These are phyloP conservation scores for Benitochromis conjunctus DNA, from an alignment of 2,113 vertebrate species.

Conservation along the genomic window DNA sequence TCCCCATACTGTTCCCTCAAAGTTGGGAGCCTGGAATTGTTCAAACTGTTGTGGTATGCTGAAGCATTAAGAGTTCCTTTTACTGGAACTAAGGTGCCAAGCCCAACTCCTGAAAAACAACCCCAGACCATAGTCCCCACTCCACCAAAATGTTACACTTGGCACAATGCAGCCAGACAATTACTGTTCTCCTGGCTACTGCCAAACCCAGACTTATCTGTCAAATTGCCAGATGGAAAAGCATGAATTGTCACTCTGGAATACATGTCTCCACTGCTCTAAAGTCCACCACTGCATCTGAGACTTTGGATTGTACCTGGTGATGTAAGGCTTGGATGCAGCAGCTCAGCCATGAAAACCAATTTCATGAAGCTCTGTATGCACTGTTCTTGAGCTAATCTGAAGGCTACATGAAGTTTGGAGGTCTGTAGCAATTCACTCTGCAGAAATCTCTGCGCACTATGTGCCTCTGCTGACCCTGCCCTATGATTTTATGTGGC, in stretches of 20 bases:
- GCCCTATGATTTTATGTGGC: not conserved
- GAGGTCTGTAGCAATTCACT: not conserved
- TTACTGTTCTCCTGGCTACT: no score
- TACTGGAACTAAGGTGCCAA: not conserved
- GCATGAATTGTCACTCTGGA: not conserved
- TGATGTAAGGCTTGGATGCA: not conserved
- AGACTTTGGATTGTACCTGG: not conserved
- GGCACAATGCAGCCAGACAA: no score
- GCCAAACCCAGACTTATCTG: not conserved
- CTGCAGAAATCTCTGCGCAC: not conserved
- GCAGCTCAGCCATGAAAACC: not conserved
- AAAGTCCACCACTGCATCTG: not conserved
- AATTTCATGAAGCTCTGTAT: not conserved
- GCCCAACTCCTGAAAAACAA: no score
- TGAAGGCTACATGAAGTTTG: not conserved
- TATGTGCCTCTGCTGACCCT: not conserved
- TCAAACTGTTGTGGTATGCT: not conserved
- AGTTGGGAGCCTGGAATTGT: not conserved
- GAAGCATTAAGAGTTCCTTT: not conserved
- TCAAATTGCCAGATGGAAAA: not conserved
- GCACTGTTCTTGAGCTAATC: not conserved
- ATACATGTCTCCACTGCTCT: not conserved
- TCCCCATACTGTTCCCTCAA: rapidly evolving
- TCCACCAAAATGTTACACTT: no score
- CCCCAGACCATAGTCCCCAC: no score